Conservation (phyloP, 1,140 invertebrate genomes). For the Lineus longissimus region DNA sequence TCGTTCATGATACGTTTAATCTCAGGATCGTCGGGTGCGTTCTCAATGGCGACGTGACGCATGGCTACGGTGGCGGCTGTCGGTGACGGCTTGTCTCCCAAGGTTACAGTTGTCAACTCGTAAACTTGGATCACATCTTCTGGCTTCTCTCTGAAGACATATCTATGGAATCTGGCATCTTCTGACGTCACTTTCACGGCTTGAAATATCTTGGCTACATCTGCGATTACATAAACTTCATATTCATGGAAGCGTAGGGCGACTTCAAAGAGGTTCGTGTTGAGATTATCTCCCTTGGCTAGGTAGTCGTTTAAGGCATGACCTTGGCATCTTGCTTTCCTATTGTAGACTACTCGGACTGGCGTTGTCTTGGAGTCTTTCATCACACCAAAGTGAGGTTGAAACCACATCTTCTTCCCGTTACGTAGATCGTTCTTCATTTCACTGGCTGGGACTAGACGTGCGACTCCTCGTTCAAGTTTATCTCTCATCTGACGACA, state of each 20-base stretch:
- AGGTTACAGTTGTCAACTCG: background rate
- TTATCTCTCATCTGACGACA: too few relatives aligned
- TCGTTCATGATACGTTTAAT: background rate
- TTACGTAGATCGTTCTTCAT: too few relatives aligned
- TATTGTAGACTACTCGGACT: background rate
- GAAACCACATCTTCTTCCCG: too few relatives aligned
- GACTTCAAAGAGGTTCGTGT: background rate
- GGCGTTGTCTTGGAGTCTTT: background rate
- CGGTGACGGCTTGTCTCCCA: background rate
- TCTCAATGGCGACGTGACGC: background rate
- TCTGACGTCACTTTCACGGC: background rate
- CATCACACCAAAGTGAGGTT: too few relatives aligned
- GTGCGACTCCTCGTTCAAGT: too few relatives aligned
- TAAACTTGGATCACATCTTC: background rate
- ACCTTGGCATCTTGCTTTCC: background rate
- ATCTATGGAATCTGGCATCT: background rate
- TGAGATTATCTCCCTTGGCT: background rate
- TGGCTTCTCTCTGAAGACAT: background rate
- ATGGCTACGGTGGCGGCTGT: background rate
- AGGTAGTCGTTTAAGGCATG: background rate
- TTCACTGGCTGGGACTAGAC: too few relatives aligned
- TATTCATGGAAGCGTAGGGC: background rate
- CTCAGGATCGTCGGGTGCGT: background rate
- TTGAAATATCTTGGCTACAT: constrained; percentile 1
- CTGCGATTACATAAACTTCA: background rate